Percentiles rank a stretch among this genome's conserved stretches.
Conservation (phyloP, 2,113 vertebrate species). For the Leptosomus discolor region DNA sequence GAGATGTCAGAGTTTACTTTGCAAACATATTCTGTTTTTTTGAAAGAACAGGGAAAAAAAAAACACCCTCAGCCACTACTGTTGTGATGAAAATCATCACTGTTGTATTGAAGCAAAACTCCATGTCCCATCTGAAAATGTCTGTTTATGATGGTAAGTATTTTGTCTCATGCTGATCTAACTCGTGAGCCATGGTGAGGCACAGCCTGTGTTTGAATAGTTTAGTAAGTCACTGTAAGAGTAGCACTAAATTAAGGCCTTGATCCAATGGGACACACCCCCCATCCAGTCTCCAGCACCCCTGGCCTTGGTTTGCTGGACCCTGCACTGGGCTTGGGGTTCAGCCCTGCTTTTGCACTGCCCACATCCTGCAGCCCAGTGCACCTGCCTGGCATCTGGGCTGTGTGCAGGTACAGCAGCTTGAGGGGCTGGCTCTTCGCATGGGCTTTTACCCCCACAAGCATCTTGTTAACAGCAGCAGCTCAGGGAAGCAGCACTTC, state of each 20-base stretch:
- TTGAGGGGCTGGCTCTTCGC: background rate
- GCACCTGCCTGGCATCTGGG: background rate
- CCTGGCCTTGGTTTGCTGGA: background rate
- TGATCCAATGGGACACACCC: background rate
- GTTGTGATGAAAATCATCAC: background rate
- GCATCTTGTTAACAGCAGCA: background rate
- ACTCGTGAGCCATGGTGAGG: background rate
- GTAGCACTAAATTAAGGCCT: background rate
- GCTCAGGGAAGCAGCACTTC: background rate
- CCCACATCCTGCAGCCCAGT: background rate
- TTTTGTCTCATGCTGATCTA: background rate
- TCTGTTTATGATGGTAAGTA: background rate
- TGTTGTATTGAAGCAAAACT: background rate
- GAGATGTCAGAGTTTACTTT: background rate
- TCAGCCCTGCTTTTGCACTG: background rate
- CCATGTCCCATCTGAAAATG: rapidly evolving
- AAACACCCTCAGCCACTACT: background rate
- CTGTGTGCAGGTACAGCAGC: background rate
- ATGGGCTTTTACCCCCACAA: background rate
- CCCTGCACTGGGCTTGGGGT: rapidly evolving
- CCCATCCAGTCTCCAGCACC: background rate
- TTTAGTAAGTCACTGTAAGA: background rate
- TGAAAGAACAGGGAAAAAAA: background rate
- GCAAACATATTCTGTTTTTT: background rate
- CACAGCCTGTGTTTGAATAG: rapidly evolving